A percentile compares a stretch with the other conserved stretches of the same genome.
Conservation (phyloP, 2,113 vertebrate genomes). For the Mesocricetus auratus region DNA sequence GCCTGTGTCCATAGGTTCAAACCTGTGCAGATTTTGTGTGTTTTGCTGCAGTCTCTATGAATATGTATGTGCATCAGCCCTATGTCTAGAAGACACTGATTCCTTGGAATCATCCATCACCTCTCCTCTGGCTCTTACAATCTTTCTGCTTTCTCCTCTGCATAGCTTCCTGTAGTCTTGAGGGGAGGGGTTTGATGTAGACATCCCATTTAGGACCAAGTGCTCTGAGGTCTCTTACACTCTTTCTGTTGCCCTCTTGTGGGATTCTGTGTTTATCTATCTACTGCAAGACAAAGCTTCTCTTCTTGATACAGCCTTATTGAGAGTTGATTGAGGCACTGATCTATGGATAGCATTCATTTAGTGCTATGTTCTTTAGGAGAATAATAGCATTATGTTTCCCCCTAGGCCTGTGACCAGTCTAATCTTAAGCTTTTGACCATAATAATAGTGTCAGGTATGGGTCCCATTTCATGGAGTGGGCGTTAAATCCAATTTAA, state of each 20-base stretch:
- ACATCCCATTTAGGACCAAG: not conserved
- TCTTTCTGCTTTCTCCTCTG: not conserved
- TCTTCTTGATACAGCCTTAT: not conserved
- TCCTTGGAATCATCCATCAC: not conserved
- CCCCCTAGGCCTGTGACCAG: not conserved
- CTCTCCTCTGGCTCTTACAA: not conserved
- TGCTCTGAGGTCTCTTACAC: not conserved
- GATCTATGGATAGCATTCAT: not conserved
- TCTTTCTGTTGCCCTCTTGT: not conserved
- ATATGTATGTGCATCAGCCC: not conserved
- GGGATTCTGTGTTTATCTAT: not conserved
- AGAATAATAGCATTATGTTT: not conserved
- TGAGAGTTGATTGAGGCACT: not conserved
- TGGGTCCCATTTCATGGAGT: not conserved
- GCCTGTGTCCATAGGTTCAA: not conserved
- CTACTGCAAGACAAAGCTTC: not conserved
- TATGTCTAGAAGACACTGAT: not conserved
- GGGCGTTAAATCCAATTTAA: not conserved
- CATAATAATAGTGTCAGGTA: not conserved
- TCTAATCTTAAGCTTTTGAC: not conserved
- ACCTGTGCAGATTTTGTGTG: not conserved
- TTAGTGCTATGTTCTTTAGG: not conserved
- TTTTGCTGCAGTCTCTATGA: not conserved
- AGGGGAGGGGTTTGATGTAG: not conserved
- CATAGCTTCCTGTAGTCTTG: not conserved